Percentiles rank a stretch among this genome's conserved stretches.
Conservation (phyloP, 2,888 invertebrate species). For the Drepana falcataria region DNA sequence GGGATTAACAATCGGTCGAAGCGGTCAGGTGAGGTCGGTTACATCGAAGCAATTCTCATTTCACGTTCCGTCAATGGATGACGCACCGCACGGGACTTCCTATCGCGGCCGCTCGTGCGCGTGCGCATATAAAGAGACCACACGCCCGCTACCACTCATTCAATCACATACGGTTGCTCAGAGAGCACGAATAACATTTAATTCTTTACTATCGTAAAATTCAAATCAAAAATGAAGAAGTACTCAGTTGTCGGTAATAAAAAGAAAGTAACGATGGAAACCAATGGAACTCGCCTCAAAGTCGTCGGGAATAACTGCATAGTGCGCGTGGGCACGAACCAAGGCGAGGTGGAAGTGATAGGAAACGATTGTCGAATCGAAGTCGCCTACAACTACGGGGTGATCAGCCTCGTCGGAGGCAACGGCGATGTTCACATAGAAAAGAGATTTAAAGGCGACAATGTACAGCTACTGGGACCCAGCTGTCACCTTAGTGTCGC, state of each 20-base stretch:
- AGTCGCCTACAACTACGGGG: conserved; percentile 56
- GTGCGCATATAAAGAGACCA: conserved; percentile 24
- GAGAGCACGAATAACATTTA: background rate
- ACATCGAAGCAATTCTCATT: conserved; percentile 7
- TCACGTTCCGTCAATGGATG: conserved; percentile 30
- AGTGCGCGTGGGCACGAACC: conserved; percentile 51
- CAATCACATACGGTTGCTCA: conserved; percentile 15
- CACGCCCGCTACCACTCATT: conserved; percentile 19
- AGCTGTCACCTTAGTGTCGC: conserved; percentile 56
- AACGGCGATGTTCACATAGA: conserved; percentile 53
- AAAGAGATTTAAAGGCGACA: conserved; percentile 56
- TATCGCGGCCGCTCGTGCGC: conserved; percentile 29
- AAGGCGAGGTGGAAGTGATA: conserved; percentile 67
- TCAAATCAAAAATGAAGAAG: conserved; percentile 54
- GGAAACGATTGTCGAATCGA: conserved; percentile 68
- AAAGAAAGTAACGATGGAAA: conserved; percentile 72
- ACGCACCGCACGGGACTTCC: conserved; percentile 40
- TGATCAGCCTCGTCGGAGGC: conserved; percentile 59
- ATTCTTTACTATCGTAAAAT: background rate
- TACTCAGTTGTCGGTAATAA: conserved; percentile 70
- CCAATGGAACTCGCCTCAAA: conserved; percentile 54
- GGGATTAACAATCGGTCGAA: background rate
- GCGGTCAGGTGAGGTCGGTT: background rate
- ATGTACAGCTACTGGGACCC: conserved; percentile 54
- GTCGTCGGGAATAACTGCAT: conserved; percentile 68